phyloP scores from a whole-genome alignment of 2,797 vertebrate species.

The Betta splendens region DNA sequence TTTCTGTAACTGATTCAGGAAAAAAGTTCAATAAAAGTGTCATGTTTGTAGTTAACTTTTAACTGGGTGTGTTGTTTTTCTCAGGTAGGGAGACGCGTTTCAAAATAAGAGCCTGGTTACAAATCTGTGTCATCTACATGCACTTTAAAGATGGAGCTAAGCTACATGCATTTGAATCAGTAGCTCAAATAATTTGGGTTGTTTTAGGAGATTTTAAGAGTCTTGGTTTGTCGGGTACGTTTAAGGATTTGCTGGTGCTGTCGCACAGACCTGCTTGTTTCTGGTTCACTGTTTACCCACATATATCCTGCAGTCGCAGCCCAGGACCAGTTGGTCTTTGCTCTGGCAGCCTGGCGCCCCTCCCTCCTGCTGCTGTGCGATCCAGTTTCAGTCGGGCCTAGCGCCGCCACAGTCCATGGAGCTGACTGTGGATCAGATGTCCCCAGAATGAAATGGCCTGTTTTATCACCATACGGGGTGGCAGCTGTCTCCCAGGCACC shows the following conservation, averaged over 20 bases:
- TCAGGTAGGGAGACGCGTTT: background rate
- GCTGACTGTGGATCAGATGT: conserved; percentile 72
- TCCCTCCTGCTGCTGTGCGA: conserved; percentile 49
- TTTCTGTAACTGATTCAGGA: conserved; percentile 81
- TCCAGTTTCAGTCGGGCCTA: conserved; percentile 60
- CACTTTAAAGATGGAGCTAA: too few relatives aligned
- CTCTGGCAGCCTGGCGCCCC: conserved; percentile 33
- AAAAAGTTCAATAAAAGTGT: conserved; percentile 81
- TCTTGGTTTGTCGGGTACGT: conserved; percentile 3
- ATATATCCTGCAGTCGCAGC: conserved; percentile 19
- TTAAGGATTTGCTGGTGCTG: background rate
- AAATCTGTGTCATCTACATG: too few relatives aligned
- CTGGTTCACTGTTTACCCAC: conserved; percentile 12
- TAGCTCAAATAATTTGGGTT: background rate
- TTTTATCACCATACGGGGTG: conserved; percentile 62
- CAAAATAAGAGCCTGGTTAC: background rate
- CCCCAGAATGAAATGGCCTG: conserved; percentile 64
- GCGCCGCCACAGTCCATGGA: conserved; percentile 58
- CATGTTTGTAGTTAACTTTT: conserved; percentile 81
- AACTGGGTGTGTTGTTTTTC: conserved; percentile 52
- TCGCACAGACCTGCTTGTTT: background rate
- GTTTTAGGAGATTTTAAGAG: background rate
- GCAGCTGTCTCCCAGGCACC: conserved; percentile 69
- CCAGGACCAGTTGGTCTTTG: conserved; percentile 44
- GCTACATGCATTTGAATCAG: background rate